Base-by-base conservation (phyloP, 2,113 vertebrate species). In the Macheiramphus alcinus region DNA sequence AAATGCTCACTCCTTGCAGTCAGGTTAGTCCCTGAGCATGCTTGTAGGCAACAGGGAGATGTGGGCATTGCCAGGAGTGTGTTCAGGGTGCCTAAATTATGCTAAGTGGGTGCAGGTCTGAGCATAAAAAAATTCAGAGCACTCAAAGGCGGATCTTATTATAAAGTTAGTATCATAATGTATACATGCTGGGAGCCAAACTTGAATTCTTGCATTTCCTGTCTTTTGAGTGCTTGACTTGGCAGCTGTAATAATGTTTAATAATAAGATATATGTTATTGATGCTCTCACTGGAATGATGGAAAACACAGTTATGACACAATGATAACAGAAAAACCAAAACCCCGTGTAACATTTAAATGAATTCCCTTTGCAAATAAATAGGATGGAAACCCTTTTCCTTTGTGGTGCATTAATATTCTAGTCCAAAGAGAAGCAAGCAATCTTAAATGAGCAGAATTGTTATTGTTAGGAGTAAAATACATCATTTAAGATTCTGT, bases 51-150 rank as follows among this genome's bases (percentile, higher is more conserved):
- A 7, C 11, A 71, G 26, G 42, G 52, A 42, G 61, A 8, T 0
- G 2, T 3, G 13, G 40, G 36, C 50, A 29, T 14, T 0, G 3
- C 43, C 40, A 70, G 20, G 13, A 13, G 5, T 3, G 3, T 0
- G 2, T 18, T 61, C 23, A 38, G 62, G 27, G 25, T 53, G 38
- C 50, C 38, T 21, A 2, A 29, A 6, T 56, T 55, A 4, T 52
- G 26, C 42, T 36, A 59, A 80, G 58, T 11, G 40, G 11, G 31
- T 34, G 36, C 58, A 58, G 45, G 21, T 83, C 76, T 74, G 68
- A 55, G 72, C 31, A 50, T 29, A 36, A 84, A 86, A 88, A 88
- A 6, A 62, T 5, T 20, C 76, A 70, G 32, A 65, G 47, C 68
- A 13, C 36, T 61, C 20, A 12, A 43, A 68, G 50, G 32, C 21